A percentile compares a stretch with the other conserved stretches of the same genome.
Conservation (phyloP, 1,140 invertebrate species). For the Plectrocnemia conspersa region DNA sequence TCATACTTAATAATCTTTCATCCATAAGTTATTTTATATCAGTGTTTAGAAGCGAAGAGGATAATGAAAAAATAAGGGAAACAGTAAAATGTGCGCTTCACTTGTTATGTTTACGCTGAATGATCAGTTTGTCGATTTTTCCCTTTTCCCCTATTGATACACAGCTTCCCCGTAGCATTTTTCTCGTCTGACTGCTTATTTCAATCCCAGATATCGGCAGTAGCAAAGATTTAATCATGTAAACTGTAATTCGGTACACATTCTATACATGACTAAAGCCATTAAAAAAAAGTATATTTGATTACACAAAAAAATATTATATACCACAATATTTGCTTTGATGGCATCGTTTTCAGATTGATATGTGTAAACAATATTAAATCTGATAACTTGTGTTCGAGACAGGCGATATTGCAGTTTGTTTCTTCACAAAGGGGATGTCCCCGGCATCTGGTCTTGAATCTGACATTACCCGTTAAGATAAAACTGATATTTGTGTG, state of each 20-base stretch:
- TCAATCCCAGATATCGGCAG: slow-evolving; percentile 3
- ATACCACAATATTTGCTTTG: too few relatives aligned
- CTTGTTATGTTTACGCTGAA: slow-evolving; percentile 26
- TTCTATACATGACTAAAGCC: neutral
- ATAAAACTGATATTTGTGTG: slow-evolving; percentile 24
- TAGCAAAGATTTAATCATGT: neutral
- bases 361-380: neutral
- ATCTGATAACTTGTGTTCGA: slow-evolving; percentile 14
- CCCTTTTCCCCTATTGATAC: slow-evolving; percentile 1
- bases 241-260: slow-evolving; percentile 1
- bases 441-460: slow-evolving; percentile 20
- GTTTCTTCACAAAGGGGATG: slow-evolving; percentile 18
- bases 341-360: too few relatives aligned
- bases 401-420: slow-evolving; percentile 17
- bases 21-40: too few relatives aligned
- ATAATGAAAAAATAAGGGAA: slow-evolving; percentile 8
- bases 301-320: too few relatives aligned
- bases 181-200: neutral
- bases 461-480: slow-evolving; percentile 24
- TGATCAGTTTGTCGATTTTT: slow-evolving; percentile 28
- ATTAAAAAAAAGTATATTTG: neutral
- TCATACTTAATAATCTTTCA: too few relatives aligned
- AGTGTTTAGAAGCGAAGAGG: too few relatives aligned
- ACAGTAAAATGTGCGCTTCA: slow-evolving; percentile 22
- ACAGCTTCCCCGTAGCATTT: neutral